Conservation (phyloP, 2,113 vertebrate genomes). For the Halcyon malimbica region DNA sequence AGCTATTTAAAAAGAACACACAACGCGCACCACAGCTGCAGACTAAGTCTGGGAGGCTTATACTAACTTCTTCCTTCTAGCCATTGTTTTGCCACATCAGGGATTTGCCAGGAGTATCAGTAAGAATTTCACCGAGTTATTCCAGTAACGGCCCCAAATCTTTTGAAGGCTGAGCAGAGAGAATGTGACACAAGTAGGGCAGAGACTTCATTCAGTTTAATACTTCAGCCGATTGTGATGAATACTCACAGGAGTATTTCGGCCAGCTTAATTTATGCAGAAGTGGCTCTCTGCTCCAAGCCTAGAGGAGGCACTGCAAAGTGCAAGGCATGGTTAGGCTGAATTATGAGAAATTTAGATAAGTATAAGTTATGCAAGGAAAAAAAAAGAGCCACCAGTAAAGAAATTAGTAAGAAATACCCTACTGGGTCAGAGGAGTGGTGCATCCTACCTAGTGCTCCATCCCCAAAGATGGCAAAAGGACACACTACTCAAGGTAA, state of each 20-base stretch:
- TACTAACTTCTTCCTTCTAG: neutral
- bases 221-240: neutral
- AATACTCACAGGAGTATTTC: neutral
- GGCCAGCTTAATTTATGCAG: neutral
- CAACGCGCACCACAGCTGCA: neutral
- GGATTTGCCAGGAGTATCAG: neutral
- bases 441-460: neutral
- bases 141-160: neutral
- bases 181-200: constrained; percentile 56
- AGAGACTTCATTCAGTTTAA: constrained; percentile 2
- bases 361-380: neutral
- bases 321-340: neutral
- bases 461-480: neutral
- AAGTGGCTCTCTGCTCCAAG: neutral
- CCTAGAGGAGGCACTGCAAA: neutral
- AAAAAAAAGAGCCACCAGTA: neutral
- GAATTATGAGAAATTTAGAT: neutral
- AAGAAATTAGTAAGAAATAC: neutral
- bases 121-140: neutral
- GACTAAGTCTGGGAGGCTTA: neutral
- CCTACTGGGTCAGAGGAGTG: neutral
- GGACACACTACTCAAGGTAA: neutral
- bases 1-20: neutral
- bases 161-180: constrained; percentile 23
- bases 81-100: neutral